phyloP scores from a whole-genome alignment of 2,113 vertebrate genomes.

The Dromas ardeola region DNA sequence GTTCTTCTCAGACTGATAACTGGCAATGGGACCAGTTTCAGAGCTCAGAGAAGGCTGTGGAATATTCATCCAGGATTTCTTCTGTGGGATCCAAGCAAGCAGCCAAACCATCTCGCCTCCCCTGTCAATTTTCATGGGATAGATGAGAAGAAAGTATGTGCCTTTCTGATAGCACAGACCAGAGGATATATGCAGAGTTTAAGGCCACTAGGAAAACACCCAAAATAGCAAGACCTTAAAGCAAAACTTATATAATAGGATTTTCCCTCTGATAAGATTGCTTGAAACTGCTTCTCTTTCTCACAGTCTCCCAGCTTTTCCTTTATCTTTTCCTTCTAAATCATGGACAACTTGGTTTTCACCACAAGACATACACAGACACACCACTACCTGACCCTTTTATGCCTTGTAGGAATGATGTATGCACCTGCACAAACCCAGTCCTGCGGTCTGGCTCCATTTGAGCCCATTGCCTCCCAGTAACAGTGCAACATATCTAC shows the following conservation, averaged over 20 bases:
- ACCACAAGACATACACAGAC: rapidly evolving
- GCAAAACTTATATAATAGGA: rapidly evolving
- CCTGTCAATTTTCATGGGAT: background rate
- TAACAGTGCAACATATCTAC: background rate
- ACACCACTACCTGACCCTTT: background rate
- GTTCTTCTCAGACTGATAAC: background rate
- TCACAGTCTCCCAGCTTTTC: background rate
- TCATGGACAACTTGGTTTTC: background rate
- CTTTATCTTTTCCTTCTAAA: background rate
- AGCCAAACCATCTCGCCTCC: background rate
- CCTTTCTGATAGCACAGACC: background rate
- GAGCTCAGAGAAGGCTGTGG: background rate
- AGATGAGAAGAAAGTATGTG: background rate
- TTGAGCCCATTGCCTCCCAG: background rate
- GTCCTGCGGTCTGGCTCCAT: background rate
- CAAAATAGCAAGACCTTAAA: background rate
- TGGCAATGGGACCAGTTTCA: background rate
- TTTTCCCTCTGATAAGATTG: background rate
- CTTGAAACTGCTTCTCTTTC: background rate
- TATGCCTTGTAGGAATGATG: background rate
- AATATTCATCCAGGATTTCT: background rate
- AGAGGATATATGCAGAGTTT: background rate
- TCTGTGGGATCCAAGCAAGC: background rate
- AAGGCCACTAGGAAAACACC: background rate
- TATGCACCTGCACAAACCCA: background rate